phyloP scores from a whole-genome alignment of 2,888 invertebrate species.

The Dysmachus trigonus region DNA sequence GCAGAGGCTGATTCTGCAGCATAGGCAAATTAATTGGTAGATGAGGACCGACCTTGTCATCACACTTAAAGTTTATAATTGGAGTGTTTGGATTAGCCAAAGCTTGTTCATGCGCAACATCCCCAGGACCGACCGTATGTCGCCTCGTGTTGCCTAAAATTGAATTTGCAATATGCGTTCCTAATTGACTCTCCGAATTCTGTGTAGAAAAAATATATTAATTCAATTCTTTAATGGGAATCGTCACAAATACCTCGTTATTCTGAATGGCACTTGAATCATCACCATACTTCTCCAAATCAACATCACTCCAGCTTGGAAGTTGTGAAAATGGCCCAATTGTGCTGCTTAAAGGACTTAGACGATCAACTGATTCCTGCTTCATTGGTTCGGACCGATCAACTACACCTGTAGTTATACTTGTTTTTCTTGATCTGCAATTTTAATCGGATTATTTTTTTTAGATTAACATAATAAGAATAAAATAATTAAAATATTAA shows the following conservation, averaged over 20 bases:
- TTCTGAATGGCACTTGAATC: slow-evolving; percentile 55
- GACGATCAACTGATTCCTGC: slow-evolving; percentile 62
- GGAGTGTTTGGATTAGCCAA: slow-evolving; percentile 65
- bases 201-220: slow-evolving; percentile 35
- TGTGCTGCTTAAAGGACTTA: slow-evolving; percentile 62
- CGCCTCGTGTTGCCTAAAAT: slow-evolving; percentile 72
- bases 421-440: slow-evolving; percentile 67
- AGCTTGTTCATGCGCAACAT: slow-evolving; percentile 85
- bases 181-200: slow-evolving; percentile 54
- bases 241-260: slow-evolving; percentile 55
- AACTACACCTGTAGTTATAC: slow-evolving; percentile 71
- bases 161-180: slow-evolving; percentile 51
- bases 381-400: slow-evolving; percentile 66
- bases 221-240: slow-evolving; percentile 18
- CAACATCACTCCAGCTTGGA: slow-evolving; percentile 61
- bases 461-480: background rate
- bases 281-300: slow-evolving; percentile 63
- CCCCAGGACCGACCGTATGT: slow-evolving; percentile 94
- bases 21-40: slow-evolving; percentile 85
- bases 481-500: too few species aligned
- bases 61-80: slow-evolving; percentile 62
- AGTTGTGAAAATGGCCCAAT: slow-evolving; percentile 54
- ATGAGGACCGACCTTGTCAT: slow-evolving; percentile 68
- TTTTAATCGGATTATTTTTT: background rate
- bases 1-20: slow-evolving; percentile 82